phyloP scores from a whole-genome alignment of 2,888 invertebrate genomes.

The Drosophila heteroneura region DNA sequence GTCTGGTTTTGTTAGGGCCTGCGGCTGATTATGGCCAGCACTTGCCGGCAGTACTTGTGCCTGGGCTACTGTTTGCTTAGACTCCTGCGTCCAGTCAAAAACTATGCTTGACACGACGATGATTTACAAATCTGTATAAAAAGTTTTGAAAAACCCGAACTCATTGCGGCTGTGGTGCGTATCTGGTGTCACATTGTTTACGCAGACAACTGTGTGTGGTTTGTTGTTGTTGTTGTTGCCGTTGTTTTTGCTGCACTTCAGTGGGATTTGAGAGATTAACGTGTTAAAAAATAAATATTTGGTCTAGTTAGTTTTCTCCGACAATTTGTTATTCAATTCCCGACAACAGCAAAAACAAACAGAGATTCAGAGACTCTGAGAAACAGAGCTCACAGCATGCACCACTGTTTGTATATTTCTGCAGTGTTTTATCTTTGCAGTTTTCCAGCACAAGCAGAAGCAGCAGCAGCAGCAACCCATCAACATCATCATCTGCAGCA shows the following conservation, averaged over 20 bases:
- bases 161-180: conserved; percentile 55
- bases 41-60: conserved; percentile 14
- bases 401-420: conserved; percentile 39
- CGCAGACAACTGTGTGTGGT: conserved; percentile 71
- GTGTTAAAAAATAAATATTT: conserved; percentile 82
- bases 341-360: conserved; percentile 68
- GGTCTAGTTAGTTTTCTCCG: conserved; percentile 77
- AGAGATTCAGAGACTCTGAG: conserved; percentile 20
- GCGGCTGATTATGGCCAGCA: conserved; percentile 65
- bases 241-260: conserved; percentile 61
- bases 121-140: conserved; percentile 52
- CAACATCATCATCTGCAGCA: conserved; percentile 58
- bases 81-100: conserved; percentile 73
- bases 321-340: conserved; percentile 72
- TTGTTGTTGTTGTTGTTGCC: conserved; percentile 42
- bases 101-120: conserved; percentile 28
- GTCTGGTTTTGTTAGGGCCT: conserved; percentile 58
- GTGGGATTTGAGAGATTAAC: conserved; percentile 78
- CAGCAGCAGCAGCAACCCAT: conserved; percentile 25
- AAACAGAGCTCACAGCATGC: conserved; percentile 20
- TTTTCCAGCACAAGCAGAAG: conserved; percentile 24
- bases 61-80: conserved; percentile 74
- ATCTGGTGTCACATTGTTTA: conserved; percentile 71
- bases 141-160: conserved; percentile 46
- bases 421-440: conserved; percentile 54